Base-by-base conservation (phyloP, 23 tunicate species). In the Halocynthia aurantium region DNA sequence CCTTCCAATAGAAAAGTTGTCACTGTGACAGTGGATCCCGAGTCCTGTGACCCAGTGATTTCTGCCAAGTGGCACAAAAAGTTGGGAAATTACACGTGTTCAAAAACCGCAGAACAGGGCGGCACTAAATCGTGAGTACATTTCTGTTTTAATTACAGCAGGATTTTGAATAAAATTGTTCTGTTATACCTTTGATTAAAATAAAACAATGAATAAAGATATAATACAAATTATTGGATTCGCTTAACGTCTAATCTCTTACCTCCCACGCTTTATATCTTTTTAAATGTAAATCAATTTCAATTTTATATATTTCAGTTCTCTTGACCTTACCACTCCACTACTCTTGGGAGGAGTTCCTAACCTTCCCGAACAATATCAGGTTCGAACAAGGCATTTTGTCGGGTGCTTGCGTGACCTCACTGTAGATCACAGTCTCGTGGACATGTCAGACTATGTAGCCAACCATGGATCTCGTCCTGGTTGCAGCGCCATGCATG, bases 271-370 rank as follows among this genome's bases (percentile, higher is more conserved):
- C 17, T 15, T 15, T 17, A 60, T 60, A 60, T 15, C n/a, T 60
- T 60, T 17, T 17, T 15, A 17, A 1, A 15, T 17, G 2, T 60
- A 60, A 60, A 60, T 1, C 17, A 60, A 60, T 2, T 15, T 15
- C 13, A 72, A 20, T 76, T 13, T 61, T 67, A 1, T 67, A 19
- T 15, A 8, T 53, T 75, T 21, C 81, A 91, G 97, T 51, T 91
- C 97, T 6, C 83, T 91, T 18, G 97, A 91, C 53, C 66, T 91
- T 12, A 91, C 97, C 12, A 86, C 97, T 8, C 97, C 97, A 21
- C 84, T 91, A 7, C 72, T 91, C 57, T 63, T 91, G 10, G 97
- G 91, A 10, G 97, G 97, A 55, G 91, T 91, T 6, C 97, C 90
- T 6, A 77, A 85, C 17, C 84, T 91, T 6, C 97, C 97, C 6